Conservation (phyloP, 2,113 vertebrate genomes). For the Halichoeres trimaculatus region DNA sequence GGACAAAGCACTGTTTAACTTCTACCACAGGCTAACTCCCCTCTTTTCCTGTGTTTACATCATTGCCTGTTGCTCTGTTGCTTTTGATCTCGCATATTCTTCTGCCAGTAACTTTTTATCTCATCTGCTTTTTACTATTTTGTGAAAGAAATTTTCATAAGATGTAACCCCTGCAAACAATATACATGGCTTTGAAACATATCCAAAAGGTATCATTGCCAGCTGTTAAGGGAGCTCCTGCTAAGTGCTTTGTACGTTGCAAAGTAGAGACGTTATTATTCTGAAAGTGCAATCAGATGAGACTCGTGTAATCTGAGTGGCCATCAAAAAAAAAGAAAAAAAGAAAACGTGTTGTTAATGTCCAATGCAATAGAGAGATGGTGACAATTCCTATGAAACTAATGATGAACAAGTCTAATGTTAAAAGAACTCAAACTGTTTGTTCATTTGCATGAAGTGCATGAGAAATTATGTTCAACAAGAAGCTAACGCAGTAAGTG, state of each 20-base stretch:
- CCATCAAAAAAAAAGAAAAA: conserved; percentile 18
- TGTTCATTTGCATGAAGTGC: conserved; percentile 95
- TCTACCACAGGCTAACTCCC: conserved; percentile 59
- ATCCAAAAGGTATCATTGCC: conserved; percentile 61
- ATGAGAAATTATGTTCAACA: conserved; percentile 87
- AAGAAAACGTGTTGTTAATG: conserved; percentile 58
- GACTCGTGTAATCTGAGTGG: conserved; percentile 57
- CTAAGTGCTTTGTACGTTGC: conserved; percentile 77
- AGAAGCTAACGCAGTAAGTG: conserved; percentile 86
- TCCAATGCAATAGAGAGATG: conserved; percentile 75
- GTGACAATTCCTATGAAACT: conserved; percentile 70
- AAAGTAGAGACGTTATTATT: conserved; percentile 76
- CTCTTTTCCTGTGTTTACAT: conserved; percentile 69
- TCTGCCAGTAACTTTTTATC: conserved; percentile 66
- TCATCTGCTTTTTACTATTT: conserved; percentile 77
- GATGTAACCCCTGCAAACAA: conserved; percentile 70
- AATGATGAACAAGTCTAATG: conserved; percentile 73
- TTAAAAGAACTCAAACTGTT: conserved; percentile 76
- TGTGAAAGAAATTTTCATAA: conserved; percentile 77
- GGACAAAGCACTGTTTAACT: conserved; percentile 69
- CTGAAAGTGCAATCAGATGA: conserved; percentile 64
- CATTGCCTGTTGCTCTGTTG: conserved; percentile 85
- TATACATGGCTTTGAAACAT: conserved; percentile 72
- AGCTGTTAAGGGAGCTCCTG: conserved; percentile 76
- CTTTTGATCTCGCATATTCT: conserved; percentile 80